phyloP scores from a whole-genome alignment of 2,113 vertebrate genomes.

The Myrmophylax atrothorax region DNA sequence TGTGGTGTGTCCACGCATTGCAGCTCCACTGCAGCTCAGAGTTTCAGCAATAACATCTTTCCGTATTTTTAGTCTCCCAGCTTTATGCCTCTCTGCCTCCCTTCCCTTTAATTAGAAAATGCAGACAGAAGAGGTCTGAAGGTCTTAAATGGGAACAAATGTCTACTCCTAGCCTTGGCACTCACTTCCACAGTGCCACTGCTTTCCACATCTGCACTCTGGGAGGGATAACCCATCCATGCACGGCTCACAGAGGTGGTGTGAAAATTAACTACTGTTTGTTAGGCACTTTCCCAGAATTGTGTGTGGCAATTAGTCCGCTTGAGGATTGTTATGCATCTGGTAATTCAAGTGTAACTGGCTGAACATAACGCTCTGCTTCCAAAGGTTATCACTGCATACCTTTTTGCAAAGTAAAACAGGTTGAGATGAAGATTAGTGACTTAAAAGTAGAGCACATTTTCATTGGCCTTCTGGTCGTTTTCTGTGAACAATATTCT shows the following conservation, averaged over 20 bases:
- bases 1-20: rapidly evolving
- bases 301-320: background rate
- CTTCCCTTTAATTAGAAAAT: background rate
- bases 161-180: background rate
- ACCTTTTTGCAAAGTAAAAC: background rate
- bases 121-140: background rate
- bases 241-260: background rate
- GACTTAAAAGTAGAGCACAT: background rate
- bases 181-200: background rate
- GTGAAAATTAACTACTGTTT: background rate
- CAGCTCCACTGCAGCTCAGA: background rate
- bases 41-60: background rate
- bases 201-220: background rate
- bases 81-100: background rate
- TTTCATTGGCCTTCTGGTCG: constrained; percentile 36
- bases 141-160: background rate
- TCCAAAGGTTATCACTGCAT: constrained; percentile 24
- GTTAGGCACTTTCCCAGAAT: background rate
- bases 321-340: constrained; percentile 57
- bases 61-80: rapidly evolving
- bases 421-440: constrained; percentile 29
- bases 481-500: constrained; percentile 58
- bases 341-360: constrained; percentile 66
- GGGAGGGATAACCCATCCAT: background rate
- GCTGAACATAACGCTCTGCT: constrained; percentile 41